Evolutionary conservation across 2,888 invertebrate genomes (phyloP).

Genomic region (Syritta pipiens): DNA sequence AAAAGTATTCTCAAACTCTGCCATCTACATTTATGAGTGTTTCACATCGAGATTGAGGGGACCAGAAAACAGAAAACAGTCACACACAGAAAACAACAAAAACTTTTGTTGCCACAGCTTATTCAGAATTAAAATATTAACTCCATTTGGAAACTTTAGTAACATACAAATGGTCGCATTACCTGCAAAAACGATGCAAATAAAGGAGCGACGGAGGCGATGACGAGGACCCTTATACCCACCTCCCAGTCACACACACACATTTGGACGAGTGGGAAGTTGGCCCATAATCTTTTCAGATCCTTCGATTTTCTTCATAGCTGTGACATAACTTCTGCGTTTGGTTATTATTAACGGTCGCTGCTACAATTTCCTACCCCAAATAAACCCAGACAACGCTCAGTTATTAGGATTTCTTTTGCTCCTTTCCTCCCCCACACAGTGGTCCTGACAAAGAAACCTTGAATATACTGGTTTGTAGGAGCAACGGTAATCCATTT

Average conservation of each 20-base stretch:
- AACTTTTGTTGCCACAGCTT: conserved; percentile 49
- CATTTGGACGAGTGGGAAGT: conserved; percentile 14
- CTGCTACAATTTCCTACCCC: conserved; percentile 34
- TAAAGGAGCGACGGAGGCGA: conserved; percentile 12
- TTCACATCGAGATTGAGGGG: conserved; percentile 15
- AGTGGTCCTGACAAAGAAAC: conserved; percentile 16
- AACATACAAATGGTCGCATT: conserved; percentile 64
- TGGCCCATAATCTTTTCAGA: conserved; percentile 48
- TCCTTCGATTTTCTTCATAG: conserved; percentile 55
- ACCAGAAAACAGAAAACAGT: background rate
- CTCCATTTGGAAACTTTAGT: conserved; percentile 59
- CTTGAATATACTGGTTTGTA: conserved; percentile 24
- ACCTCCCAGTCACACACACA: no score
- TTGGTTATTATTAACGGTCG: conserved; percentile 57
- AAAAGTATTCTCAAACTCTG: conserved; percentile 54
- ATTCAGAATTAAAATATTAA: conserved; percentile 64
- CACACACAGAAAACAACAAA: background rate
- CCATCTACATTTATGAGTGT: conserved; percentile 36
- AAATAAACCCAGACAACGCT: conserved; percentile 41
- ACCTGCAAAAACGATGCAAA: conserved; percentile 62
- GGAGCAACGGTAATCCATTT: conserved; percentile 57
- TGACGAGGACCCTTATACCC: no score
- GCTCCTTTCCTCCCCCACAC: background rate
- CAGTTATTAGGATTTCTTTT: conserved; percentile 26
- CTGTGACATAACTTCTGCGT: conserved; percentile 46